Conservation (phyloP, 2,113 vertebrate species). For the Amazona vittata region DNA sequence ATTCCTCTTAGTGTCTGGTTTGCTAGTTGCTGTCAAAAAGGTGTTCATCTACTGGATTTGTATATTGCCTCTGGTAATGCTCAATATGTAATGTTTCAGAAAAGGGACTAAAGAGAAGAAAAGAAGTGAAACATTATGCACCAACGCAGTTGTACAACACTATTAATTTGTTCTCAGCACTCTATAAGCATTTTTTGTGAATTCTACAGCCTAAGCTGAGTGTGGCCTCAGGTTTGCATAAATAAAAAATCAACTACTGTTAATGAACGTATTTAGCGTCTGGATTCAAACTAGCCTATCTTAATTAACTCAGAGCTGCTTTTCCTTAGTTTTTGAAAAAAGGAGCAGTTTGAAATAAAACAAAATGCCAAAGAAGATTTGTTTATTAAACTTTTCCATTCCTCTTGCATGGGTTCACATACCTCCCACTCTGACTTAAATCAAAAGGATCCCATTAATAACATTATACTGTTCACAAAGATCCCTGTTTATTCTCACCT, state of each 20-base stretch:
- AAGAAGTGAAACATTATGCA: rapidly evolving
- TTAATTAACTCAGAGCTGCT: neutral
- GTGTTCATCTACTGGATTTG: neutral
- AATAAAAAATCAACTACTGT: neutral
- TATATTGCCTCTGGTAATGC: neutral
- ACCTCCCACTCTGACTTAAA: neutral
- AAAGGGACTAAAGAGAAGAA: neutral
- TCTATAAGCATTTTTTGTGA: neutral
- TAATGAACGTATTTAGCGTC: neutral
- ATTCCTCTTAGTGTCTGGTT: neutral
- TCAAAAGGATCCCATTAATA: neutral
- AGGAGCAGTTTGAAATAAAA: neutral
- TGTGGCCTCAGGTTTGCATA: neutral
- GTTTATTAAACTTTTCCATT: neutral
- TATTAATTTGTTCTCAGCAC: neutral
- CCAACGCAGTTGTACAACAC: neutral
- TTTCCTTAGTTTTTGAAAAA: neutral
- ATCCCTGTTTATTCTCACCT: neutral
- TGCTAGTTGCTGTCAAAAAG: neutral
- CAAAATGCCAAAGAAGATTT: neutral
- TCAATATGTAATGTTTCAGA: neutral
- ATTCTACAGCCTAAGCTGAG: neutral
- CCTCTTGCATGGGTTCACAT: neutral
- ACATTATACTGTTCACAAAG: neutral
- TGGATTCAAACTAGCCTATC: neutral